Evolutionary conservation across 1,140 invertebrate genomes (phyloP).

Genomic region (Scaptomyza hsui): DNA sequence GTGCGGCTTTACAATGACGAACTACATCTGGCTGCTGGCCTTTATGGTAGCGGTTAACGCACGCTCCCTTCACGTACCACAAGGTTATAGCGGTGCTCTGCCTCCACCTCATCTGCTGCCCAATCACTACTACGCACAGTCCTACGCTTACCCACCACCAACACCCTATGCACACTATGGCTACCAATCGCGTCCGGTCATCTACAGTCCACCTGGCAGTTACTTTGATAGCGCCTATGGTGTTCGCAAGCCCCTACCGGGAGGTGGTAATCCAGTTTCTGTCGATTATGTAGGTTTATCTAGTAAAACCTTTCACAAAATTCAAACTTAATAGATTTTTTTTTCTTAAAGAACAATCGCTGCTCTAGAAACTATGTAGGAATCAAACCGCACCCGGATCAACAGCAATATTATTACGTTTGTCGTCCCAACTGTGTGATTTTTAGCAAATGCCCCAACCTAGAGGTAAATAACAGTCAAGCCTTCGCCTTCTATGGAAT

Average conservation of each 20-base stretch:
- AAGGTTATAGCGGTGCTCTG: conserved; percentile 5
- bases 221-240: conserved; percentile 65
- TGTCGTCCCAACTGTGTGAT: conserved; percentile 78
- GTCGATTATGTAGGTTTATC: conserved; percentile 68
- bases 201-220: conserved; percentile 52
- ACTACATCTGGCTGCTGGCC: conserved; percentile 58
- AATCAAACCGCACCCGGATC: conserved; percentile 79
- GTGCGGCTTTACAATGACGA: conserved; percentile 35
- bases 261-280: conserved; percentile 77
- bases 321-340: not conserved
- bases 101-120: conserved; percentile 28
- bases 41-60: conserved; percentile 28
- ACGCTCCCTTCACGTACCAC: conserved; percentile 53
- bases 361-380: conserved; percentile 79
- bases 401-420: conserved; percentile 82
- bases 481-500: too few species aligned
- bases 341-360: conserved; percentile 63
- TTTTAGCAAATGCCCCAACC: conserved; percentile 77
- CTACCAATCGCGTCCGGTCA: conserved; percentile 44
- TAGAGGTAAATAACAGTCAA: conserved; percentile 48
- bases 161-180: conserved; percentile 45
- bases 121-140: conserved; percentile 41
- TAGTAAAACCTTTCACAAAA: not conserved
- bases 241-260: conserved; percentile 68
- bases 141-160: conserved; percentile 40